Evolutionary conservation across 37 sponge, comb jelly and placozoan species (phyloP).

Genomic region (Diacarnus erythraeanus): DNA sequence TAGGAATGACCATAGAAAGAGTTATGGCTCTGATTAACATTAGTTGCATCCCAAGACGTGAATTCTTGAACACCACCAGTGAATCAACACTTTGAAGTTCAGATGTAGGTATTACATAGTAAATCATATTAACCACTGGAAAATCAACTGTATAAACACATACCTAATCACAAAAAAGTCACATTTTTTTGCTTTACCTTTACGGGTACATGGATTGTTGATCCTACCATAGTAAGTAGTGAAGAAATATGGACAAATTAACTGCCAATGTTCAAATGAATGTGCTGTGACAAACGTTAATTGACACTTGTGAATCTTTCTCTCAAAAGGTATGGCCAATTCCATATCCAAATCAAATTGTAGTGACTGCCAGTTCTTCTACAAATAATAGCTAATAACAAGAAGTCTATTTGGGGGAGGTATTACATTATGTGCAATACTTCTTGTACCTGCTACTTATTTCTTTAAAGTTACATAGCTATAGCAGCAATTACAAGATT

Average conservation of each 20-base stretch:
- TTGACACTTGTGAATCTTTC: background rate
- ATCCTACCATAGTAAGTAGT: background rate
- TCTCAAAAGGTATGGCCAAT: background rate
- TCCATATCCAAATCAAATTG: background rate
- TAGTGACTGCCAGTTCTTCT: background rate
- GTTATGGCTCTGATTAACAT: background rate
- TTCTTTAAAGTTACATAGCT: too few species aligned
- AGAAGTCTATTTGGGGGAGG: too few species aligned
- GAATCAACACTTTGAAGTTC: background rate
- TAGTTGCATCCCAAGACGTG: background rate
- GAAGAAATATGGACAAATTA: background rate
- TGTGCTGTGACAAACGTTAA: background rate
- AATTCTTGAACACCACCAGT: background rate
- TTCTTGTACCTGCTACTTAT: too few species aligned
- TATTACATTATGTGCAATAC: too few species aligned
- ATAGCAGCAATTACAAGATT: too few species aligned
- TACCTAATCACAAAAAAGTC: background rate
- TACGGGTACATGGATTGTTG: background rate
- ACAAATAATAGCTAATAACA: too few species aligned
- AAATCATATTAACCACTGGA: background rate
- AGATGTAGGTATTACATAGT: background rate
- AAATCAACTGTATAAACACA: background rate
- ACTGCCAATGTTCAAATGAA: background rate
- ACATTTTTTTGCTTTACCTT: background rate
- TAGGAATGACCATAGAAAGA: background rate